phyloP scores from a whole-genome alignment of 2,113 vertebrate species.

The Cairina moschata region DNA sequence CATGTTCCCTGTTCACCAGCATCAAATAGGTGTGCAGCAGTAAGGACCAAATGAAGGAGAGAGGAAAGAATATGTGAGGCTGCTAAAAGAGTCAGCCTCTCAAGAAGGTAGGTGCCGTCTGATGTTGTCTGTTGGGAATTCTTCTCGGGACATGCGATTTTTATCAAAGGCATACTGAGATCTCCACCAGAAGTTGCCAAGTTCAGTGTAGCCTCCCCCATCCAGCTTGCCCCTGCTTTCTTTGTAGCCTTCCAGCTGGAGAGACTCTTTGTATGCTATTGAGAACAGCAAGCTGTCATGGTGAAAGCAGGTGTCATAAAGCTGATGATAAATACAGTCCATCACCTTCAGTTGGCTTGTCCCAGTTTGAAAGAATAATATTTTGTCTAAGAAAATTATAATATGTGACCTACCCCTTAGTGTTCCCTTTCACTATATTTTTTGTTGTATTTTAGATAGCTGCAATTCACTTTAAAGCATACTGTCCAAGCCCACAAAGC shows the following conservation, averaged over 20 bases:
- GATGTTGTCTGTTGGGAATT: neutral
- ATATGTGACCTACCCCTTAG: neutral
- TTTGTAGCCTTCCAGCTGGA: neutral
- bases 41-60: neutral
- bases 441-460: neutral
- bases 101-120: neutral
- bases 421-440: neutral
- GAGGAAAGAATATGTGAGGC: neutral
- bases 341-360: neutral
- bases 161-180: neutral
- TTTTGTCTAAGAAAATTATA: neutral
- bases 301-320: neutral
- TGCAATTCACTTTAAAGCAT: neutral
- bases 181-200: accelerated
- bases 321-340: neutral
- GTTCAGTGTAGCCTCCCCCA: neutral
- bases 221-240: neutral
- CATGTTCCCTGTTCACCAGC: neutral
- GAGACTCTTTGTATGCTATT: neutral
- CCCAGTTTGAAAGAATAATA: neutral
- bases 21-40: neutral
- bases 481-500: neutral
- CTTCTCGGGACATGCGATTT: neutral
- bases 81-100: neutral
- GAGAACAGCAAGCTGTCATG: neutral